These are phyloP conservation scores for Andinoacara biseriatus DNA, from an alignment of 2,113 vertebrate genomes.

Conservation along the genomic window DNA sequence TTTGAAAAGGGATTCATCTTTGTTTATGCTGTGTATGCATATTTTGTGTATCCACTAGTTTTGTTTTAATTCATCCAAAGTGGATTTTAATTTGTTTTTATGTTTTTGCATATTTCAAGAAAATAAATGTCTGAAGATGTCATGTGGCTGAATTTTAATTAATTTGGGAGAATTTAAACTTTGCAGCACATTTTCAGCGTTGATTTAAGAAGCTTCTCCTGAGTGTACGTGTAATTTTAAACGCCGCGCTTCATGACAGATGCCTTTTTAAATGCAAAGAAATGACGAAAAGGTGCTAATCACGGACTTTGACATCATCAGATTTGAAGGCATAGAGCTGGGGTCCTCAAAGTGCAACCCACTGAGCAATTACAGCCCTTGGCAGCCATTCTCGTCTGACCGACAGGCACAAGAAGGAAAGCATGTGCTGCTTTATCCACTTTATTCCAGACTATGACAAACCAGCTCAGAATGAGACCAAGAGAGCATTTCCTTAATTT, in stretches of 20 bases:
- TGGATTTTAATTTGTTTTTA: constrained; percentile 55
- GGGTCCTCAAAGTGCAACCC: not conserved
- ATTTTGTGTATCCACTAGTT: constrained; percentile 22
- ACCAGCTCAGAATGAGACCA: not conserved
- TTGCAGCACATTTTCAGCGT: not conserved
- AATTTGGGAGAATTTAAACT: not conserved
- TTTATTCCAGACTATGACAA: not conserved
- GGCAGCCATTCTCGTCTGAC: not conserved
- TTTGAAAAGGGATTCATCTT: constrained; percentile 60
- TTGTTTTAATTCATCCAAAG: constrained; percentile 62
- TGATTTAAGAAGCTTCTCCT: not conserved
- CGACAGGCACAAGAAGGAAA: not conserved
- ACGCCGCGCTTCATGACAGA: not conserved
- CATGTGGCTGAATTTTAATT: not conserved
- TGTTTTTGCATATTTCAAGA: constrained; percentile 30
- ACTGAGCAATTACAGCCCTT: not conserved
- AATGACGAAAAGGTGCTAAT: not conserved
- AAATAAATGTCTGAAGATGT: constrained; percentile 51
- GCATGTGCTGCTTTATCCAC: not conserved
- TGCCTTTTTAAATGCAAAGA: too few relatives aligned
- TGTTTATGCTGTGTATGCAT: constrained; percentile 69
- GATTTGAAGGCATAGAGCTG: not conserved
- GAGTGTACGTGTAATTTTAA: not conserved
- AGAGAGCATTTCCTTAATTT: not conserved
- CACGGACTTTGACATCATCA: not conserved